Base-by-base conservation (phyloP, 2,888 invertebrate genomes). In the Sesia apiformis region DNA sequence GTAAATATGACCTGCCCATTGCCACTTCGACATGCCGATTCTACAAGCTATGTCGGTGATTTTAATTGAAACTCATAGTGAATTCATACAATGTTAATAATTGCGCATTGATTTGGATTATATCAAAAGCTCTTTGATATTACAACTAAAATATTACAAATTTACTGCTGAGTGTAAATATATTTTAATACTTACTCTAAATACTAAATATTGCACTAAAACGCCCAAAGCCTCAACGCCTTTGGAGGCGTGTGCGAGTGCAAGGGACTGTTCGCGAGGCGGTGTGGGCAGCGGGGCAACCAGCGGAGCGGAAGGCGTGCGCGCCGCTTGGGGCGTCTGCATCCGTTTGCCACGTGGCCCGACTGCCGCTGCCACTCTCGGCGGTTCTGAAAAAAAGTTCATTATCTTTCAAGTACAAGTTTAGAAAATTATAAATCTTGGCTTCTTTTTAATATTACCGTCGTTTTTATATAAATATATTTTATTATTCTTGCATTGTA, bases 181-280 rank as follows among this genome's bases (percentile, higher is more conserved):
- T 8, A 8, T 46, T 46, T n/a, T 4, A 40, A 49, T 8, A 91
- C 93, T 92, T 81, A 94, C 94, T 79, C 93, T 92, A 78, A 92
- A 92, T 68, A 95, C 94, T 75, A 97, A 91, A 85, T 97, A 96
- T 80, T 96, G 95, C 64, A 97, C 93, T 61, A 97, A 92, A 62
- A 95, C 93, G 58, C 95, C 94, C 69, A 97, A 91, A 49, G 96
- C 97, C 81, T 97, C 95, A 54, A 96, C 92, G 56, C 95, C 94
- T 66, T 93, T 92, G 52, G 93, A 84, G 53, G 90, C 88, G 62
- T 90, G 91, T 59, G 90, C 86, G 38, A 90, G 78, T 52, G 89
- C 84, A 6, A 71, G 74, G 5, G 79, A 69, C 62, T 87, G 84
- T 57, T 83, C 81, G 40, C 70, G 72, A 8, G 76, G 74, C 53